phyloP scores from a whole-genome alignment of 2,888 invertebrate genomes.

The Smittia aterrima region DNA sequence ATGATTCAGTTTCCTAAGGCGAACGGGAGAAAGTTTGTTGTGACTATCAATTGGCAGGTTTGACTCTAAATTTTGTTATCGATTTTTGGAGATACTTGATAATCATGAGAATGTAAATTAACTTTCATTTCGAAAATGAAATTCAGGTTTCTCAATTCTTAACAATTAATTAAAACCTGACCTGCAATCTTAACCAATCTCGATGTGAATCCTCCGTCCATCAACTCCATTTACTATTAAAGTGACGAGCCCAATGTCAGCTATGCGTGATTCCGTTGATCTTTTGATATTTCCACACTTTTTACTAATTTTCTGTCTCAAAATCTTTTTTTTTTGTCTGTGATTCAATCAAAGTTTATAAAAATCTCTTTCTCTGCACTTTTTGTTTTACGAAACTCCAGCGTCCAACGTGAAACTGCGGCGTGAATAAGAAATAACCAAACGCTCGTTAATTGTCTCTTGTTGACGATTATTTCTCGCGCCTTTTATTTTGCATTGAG shows the following conservation, averaged over 20 bases:
- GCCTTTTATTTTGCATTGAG: neutral
- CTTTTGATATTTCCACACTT: constrained; percentile 2
- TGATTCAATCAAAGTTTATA: constrained; percentile 10
- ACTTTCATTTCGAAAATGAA: no score
- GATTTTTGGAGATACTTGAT: no score
- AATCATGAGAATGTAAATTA: no score
- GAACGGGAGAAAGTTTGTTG: constrained; percentile 25
- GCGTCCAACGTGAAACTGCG: neutral
- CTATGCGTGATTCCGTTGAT: neutral
- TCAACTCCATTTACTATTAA: constrained; percentile 8
- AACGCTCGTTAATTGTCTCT: constrained; percentile 11
- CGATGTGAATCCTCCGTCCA: neutral
- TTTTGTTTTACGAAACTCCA: neutral
- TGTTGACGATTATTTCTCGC: neutral
- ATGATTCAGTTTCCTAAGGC: neutral
- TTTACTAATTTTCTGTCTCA: neutral
- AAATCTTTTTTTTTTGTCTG: constrained; percentile 1
- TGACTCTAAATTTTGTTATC: neutral
- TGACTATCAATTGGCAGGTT: constrained; percentile 21
- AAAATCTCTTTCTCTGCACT: neutral
- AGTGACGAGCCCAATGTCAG: neutral
- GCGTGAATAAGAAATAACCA: neutral
- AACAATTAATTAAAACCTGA: constrained; percentile 23
- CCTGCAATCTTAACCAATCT: neutral
- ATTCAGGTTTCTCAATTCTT: no score